Evolutionary conservation across 2,797 vertebrate genomes (phyloP), one percentile per base, ranked within the genome.

Genomic region (Microctenopoma stevenorrisi): DNA sequence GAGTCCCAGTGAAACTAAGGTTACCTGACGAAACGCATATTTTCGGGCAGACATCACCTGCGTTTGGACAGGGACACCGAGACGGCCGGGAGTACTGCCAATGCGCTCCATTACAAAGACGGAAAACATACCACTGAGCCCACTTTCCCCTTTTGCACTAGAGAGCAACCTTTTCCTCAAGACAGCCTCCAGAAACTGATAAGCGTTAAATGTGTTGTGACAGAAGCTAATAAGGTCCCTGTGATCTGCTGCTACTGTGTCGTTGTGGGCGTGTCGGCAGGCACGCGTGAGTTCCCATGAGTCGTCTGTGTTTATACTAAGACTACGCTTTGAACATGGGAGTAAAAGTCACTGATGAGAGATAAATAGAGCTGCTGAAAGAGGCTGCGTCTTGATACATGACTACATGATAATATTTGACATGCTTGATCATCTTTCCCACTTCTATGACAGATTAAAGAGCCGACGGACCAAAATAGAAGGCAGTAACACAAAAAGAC

Each of bases 201-300:
- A 90, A 94, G 82, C 86, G 89, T 92, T 92, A 93, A 94, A 96
- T 94, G 91, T 86, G 88, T 89, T 92, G 88, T 92, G 94, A 95
- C 94, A 94, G 92, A 79, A 79, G 79, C 91, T 94, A 94, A 95
- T 93, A 92, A 90, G 84, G 85, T 92, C 89, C 72, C 78, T 83
- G 81, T 87, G 87, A 84, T 85, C 78, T 65, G 82, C 79, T 86
- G 80, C 43, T 72, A 68, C 86, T 89, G 85, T 72, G 73, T 69
- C 40, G 40, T 14, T 48, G 61, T 55, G 69, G 43, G 68, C 37
- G 69, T 25, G 59, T 43, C 33, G n/a, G 44, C 37, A 73, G 59
- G 35, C 37, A 52, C 69, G 43, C 4, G 6, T 66, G 78, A 50
- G 38, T 54, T 60, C 52, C 57, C 57, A 51, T 53, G 56, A 60